Base-by-base conservation (phyloP, 92 coral and sea anemone species). In the Epizoanthus scotinus region DNA sequence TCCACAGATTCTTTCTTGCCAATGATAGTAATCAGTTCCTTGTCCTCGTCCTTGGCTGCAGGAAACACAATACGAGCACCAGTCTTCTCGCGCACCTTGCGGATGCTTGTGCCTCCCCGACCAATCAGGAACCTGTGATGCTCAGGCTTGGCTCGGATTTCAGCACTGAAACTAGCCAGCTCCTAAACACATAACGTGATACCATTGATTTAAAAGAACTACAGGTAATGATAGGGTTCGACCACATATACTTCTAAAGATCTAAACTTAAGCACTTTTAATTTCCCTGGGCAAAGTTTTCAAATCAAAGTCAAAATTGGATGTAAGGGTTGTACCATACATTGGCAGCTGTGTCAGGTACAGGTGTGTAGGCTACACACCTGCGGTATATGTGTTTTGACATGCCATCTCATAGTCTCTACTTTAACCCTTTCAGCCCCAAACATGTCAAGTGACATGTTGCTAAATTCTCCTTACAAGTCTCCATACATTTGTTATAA, bases 121-220 rank as follows among this genome's bases (percentile, higher is more conserved):
- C 99, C 99, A 73, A 93, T 96, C 92, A 96, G 84, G 88, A 96
- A 96, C 3, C 99, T 87, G 83, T 96, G 99, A 65, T 96, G 97
- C 60, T 96, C 98, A 10, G 96, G 96, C 71, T 96, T 96, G 44
- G 99, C 99, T 27, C 92, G 92, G 59, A 96, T 86, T 74, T 94
- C 97, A 34, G 87, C 91, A 18, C 87, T 93, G 69, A 63, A 96
- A 69, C 99, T 88, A 88, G 94, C 90, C 79, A 88, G 85, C 61
- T 96, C 99, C 99, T 96, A 84, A 44, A 38, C 17, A 49, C 86
- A 63, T 36, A 44, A 26, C 54, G 55, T 19, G 25, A 19, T n/a
- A 77, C 18, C 1, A 66, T 47, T 10, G 9, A 6, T 3, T 44
- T 44, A 8, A 44, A 44, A 44, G 14, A 44, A 44, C 2, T 34